Conservation (phyloP, 2,797 vertebrate genomes). For the Gallirallus australis region DNA sequence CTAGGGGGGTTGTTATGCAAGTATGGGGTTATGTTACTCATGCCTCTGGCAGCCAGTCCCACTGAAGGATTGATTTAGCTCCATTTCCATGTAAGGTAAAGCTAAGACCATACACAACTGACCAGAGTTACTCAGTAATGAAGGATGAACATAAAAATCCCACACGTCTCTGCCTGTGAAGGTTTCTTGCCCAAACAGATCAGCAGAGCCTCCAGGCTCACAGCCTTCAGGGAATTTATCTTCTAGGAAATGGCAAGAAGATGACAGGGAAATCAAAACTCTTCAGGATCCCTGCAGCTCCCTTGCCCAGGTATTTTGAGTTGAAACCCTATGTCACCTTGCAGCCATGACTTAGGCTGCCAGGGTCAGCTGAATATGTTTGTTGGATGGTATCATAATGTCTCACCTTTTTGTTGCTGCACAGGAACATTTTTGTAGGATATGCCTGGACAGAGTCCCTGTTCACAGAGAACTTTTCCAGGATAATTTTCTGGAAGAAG, state of each 20-base stretch:
- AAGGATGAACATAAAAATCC: neutral
- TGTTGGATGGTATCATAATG: neutral
- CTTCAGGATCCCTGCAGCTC: neutral
- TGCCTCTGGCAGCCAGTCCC: neutral
- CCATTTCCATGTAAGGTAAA: neutral
- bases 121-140: neutral
- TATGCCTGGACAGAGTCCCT: neutral
- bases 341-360: neutral
- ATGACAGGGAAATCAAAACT: accelerated
- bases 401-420: neutral
- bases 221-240: neutral
- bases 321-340: neutral
- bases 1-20: neutral
- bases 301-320: neutral
- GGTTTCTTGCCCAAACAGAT: neutral
- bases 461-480: neutral
- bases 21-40: neutral
- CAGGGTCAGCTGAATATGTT: neutral
- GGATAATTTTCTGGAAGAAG: neutral
- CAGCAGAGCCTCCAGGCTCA: neutral
- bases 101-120: neutral
- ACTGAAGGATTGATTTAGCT: neutral
- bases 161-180: neutral
- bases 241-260: neutral
- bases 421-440: neutral